Evolutionary conservation across 2,113 vertebrate genomes (phyloP).

Genomic region (Microcebus griseorufus): DNA sequence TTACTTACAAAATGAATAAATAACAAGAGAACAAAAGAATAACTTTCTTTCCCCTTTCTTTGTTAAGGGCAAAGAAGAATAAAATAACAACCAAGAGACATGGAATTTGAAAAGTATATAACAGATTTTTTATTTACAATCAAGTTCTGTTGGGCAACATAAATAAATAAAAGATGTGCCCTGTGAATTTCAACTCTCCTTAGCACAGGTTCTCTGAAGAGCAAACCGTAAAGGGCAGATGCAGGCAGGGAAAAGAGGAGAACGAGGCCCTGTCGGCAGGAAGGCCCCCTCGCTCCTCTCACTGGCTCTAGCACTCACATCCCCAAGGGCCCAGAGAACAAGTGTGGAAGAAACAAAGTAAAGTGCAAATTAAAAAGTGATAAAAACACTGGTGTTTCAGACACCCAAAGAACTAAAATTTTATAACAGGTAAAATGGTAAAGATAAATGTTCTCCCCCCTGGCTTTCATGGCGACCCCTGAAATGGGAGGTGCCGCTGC

Average conservation of each 20-base stretch:
- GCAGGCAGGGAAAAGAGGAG: background rate
- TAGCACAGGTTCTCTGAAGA: slow-evolving; percentile 53
- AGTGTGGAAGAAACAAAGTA: slow-evolving; percentile 78
- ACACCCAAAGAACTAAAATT: slow-evolving; percentile 55
- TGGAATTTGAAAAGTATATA: slow-evolving; percentile 78
- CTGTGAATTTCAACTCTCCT: slow-evolving; percentile 62
- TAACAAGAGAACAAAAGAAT: background rate
- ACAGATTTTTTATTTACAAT: slow-evolving; percentile 85
- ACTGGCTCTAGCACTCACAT: slow-evolving; percentile 8
- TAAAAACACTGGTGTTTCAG: slow-evolving; percentile 73
- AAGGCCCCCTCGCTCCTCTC: background rate
- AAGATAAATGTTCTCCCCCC: background rate
- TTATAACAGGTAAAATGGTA: background rate
- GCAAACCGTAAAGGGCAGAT: background rate
- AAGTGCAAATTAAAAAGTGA: slow-evolving; percentile 88
- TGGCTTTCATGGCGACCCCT: background rate
- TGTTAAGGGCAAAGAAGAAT: background rate
- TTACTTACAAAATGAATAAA: background rate
- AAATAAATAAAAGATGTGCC: slow-evolving; percentile 87
- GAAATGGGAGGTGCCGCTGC: background rate
- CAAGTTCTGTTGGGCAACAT: slow-evolving; percentile 84
- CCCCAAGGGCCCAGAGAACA: slow-evolving; percentile 61
- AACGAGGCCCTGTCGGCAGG: background rate
- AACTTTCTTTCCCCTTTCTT: too few species aligned
- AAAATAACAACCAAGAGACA: slow-evolving; percentile 57